Percentiles rank a stretch among this genome's conserved stretches.
These are phyloP conservation scores for Cydia strobilella DNA, from an alignment of 1,140 invertebrate species.

Conservation along the genomic window DNA sequence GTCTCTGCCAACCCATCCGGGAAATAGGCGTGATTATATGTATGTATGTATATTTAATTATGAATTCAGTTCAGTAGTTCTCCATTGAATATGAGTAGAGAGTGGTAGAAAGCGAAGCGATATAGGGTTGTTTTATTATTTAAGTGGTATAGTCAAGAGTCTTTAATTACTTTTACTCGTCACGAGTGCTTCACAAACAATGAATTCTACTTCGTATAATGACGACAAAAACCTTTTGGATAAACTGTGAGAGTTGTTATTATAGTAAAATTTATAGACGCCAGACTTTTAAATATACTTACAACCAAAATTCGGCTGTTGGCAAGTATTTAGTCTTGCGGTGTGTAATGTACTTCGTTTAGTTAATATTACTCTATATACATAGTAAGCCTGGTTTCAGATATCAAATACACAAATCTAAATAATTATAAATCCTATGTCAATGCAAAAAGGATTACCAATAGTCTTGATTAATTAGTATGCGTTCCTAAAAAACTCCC, in stretches of 20 bases:
- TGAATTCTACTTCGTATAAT: not conserved
- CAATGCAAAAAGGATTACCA: not conserved
- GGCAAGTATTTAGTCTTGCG: too few species aligned
- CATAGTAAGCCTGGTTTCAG: not conserved
- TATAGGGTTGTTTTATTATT: not conserved
- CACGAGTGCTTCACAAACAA: slow-evolving; percentile 2
- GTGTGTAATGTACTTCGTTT: not conserved
- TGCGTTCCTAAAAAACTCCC: not conserved
- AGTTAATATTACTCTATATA: not conserved
- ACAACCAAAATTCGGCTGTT: too few species aligned
- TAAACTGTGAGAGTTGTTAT: too few species aligned
- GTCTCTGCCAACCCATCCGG: too few species aligned
- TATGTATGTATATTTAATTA: too few species aligned
- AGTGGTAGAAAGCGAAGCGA: not conserved
- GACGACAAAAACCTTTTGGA: too few species aligned
- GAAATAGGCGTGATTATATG: too few species aligned
- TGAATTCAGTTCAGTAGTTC: not conserved
- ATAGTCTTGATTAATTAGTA: not conserved
- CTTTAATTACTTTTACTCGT: not conserved
- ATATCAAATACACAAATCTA: not conserved
- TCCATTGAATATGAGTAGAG: not conserved
- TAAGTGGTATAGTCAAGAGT: slow-evolving; percentile 6
- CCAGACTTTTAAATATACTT: too few species aligned
- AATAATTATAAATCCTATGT: not conserved
- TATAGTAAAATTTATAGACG: not conserved